These are phyloP conservation scores for Drosophila emarginata DNA, from an alignment of 2,888 invertebrate species.

Conservation along the genomic window DNA sequence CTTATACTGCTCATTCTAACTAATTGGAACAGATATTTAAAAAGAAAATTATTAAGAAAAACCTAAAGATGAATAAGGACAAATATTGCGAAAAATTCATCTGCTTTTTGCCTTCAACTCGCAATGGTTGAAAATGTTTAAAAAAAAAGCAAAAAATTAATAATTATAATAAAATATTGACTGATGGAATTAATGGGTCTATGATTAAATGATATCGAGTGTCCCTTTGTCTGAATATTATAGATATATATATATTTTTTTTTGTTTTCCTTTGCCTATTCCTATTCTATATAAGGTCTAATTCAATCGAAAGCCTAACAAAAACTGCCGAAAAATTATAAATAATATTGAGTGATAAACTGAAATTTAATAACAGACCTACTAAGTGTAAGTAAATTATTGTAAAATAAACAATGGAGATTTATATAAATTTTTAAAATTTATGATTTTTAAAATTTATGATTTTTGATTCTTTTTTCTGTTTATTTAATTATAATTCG, in stretches of 20 bases:
- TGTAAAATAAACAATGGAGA: too few relatives aligned
- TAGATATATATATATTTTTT: too few relatives aligned
- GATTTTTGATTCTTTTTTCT: too few relatives aligned
- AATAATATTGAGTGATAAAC: background rate
- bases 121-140: background rate
- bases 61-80: background rate
- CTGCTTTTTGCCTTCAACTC: background rate
- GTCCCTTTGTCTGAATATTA: background rate
- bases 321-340: background rate
- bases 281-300: background rate
- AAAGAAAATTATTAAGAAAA: background rate
- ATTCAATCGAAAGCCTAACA: constrained; percentile 10
- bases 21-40: too few relatives aligned
- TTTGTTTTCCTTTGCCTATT: background rate
- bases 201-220: background rate
- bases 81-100: background rate
- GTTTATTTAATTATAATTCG: too few relatives aligned
- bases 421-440: too few relatives aligned
- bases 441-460: too few relatives aligned
- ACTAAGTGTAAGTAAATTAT: background rate
- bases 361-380: background rate
- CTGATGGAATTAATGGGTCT: background rate
- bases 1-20: background rate
- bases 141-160: too few relatives aligned
- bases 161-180: background rate